Conservation (phyloP, 2,797 vertebrate species). For the Lacerta bilineata region DNA sequence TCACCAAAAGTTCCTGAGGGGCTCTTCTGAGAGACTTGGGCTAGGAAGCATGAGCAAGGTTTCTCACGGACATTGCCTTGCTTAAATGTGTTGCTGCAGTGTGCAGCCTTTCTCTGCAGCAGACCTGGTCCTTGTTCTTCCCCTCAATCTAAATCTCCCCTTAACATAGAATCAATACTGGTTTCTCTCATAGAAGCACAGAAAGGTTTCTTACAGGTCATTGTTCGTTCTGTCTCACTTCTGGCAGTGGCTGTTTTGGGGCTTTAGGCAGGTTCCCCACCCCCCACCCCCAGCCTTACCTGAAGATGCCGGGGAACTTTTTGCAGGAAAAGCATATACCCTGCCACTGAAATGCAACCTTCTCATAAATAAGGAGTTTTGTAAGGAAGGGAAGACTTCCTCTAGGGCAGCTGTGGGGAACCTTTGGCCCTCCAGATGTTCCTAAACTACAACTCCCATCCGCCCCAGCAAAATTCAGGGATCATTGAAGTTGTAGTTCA, state of each 20-base stretch:
- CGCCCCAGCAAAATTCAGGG: too few relatives aligned
- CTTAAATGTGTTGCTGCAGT: not conserved
- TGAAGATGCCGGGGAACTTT: not conserved
- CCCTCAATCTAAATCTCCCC: not conserved
- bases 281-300: not conserved
- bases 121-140: not conserved
- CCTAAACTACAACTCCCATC: too few relatives aligned
- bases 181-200: not conserved
- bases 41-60: not conserved
- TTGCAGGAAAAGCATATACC: not conserved
- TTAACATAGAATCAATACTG: not conserved
- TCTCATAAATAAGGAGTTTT: too few relatives aligned
- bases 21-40: slow-evolving; percentile 55
- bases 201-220: not conserved
- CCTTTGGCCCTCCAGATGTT: too few relatives aligned
- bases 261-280: not conserved
- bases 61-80: not conserved
- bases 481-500: too few relatives aligned
- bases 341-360: not conserved
- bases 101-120: not conserved
- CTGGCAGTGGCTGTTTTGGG: not conserved
- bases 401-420: not conserved
- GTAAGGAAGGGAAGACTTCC: not conserved
- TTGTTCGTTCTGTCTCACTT: not conserved
- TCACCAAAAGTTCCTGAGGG: slow-evolving; percentile 65